Evolutionary conservation across 2,113 vertebrate genomes (phyloP).

Genomic region (Cryptotis parvus): DNA sequence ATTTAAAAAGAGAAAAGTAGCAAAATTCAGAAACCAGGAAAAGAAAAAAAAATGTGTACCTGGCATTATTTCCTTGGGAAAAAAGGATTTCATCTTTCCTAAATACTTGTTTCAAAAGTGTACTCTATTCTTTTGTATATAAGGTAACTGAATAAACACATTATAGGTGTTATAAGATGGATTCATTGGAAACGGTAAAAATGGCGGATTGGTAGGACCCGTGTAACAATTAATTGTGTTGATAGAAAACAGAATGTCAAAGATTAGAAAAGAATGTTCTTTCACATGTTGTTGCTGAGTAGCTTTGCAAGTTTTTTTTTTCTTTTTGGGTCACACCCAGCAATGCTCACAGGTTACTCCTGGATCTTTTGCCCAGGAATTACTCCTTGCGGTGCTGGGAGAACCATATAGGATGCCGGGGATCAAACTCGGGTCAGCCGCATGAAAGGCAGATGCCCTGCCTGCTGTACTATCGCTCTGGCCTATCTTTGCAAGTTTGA

Average conservation of each 20-base stretch:
- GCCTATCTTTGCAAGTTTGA: background rate
- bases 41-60: background rate
- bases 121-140: background rate
- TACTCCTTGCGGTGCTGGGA: too few species aligned
- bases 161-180: background rate
- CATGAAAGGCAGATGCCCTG: too few species aligned
- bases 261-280: background rate
- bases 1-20: background rate
- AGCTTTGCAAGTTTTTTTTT: background rate
- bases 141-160: background rate
- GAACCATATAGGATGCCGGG: too few species aligned
- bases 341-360: too few species aligned
- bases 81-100: background rate
- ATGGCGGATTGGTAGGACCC: background rate
- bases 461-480: too few species aligned
- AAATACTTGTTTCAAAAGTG: background rate
- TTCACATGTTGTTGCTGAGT: background rate
- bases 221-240: background rate
- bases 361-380: too few species aligned
- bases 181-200: too few species aligned
- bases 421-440: too few species aligned
- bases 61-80: background rate
- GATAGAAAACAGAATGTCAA: background rate
- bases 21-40: background rate
- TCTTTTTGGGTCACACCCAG: too few species aligned